Conservation (phyloP, 2,888 invertebrate genomes). For the Parnassius apollo region DNA sequence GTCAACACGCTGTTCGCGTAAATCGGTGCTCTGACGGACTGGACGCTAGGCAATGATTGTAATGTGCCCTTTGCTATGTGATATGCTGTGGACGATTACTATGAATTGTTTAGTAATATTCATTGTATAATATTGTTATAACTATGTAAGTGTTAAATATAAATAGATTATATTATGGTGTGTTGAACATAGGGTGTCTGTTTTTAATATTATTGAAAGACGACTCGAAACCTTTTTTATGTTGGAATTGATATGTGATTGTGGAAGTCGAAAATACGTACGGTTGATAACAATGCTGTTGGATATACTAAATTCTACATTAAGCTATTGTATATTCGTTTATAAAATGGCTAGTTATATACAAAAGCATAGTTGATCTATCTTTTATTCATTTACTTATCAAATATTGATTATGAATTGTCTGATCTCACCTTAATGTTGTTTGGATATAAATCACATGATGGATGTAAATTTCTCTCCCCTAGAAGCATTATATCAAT, state of each 20-base stretch:
- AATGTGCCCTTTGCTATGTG: constrained; percentile 69
- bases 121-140: constrained; percentile 56
- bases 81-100: constrained; percentile 53
- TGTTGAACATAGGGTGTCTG: constrained; percentile 53
- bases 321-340: constrained; percentile 42
- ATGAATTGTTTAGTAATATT: constrained; percentile 57
- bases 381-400: constrained; percentile 36
- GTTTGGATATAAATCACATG: constrained; percentile 40
- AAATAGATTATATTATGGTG: constrained; percentile 64
- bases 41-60: constrained; percentile 41
- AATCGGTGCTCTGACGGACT: constrained; percentile 26
- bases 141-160: constrained; percentile 69
- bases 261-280: constrained; percentile 24
- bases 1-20: constrained; percentile 20
- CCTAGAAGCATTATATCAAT: constrained; percentile 56
- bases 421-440: constrained; percentile 69
- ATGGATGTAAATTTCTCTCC: constrained; percentile 49
- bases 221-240: constrained; percentile 39
- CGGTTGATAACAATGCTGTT: constrained; percentile 33
- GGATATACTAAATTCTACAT: constrained; percentile 45
- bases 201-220: constrained; percentile 77
- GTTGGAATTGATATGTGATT: constrained; percentile 16
- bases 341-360: constrained; percentile 38
- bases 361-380: constrained; percentile 37
- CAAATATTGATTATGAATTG: constrained; percentile 51